Base-by-base conservation (phyloP, 2,113 vertebrate genomes). In the Fukomys damarensis region DNA sequence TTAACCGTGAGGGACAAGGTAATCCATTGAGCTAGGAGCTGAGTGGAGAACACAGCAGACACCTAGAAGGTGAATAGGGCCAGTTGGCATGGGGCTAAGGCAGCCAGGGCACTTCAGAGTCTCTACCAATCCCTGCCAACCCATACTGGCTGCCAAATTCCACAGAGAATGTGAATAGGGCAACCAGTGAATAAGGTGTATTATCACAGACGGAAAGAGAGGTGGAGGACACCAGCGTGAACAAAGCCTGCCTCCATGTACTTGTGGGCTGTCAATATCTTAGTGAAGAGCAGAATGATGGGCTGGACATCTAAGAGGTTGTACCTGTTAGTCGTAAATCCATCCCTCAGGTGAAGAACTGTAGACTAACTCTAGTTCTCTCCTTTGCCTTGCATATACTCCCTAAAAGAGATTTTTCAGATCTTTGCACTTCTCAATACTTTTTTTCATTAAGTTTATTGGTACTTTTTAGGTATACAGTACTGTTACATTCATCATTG, bases 381-480 rank as follows among this genome's bases (percentile, higher is more conserved):
- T 66, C 26, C 8, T 43, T 54, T 4, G 3, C 0, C 38, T 56
- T 56, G 30, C 1, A 32, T 16, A 0, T n/a, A 54, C 24, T 19
- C 43, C n/a, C 35, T 49, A 81, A 61, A 94, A 59, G 61, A 61
- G 35, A 30, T 46, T 65, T 65, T 41, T 38, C 56, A 38, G 9
- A 68, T 65, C 83, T 87, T 89, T 63, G 61, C 2, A 17, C 28
- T 85, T 92, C 68, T 56, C 9, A 49, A 30, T 86, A n/a, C n/a
- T n/a, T n/a, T n/a, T n/a, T n/a, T n/a, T n/a, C n/a, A n/a, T n/a
- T n/a, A n/a, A n/a, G n/a, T n/a, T n/a, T n/a, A n/a, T n/a, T n/a
- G n/a, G n/a, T n/a, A n/a, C n/a, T n/a, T n/a, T n/a, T n/a, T n/a
- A n/a, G n/a, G n/a, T n/a, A n/a, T n/a, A n/a, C n/a, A n/a, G n/a